Evolutionary conservation across 1,140 invertebrate genomes (phyloP).

Genomic region (Delia radicum): DNA sequence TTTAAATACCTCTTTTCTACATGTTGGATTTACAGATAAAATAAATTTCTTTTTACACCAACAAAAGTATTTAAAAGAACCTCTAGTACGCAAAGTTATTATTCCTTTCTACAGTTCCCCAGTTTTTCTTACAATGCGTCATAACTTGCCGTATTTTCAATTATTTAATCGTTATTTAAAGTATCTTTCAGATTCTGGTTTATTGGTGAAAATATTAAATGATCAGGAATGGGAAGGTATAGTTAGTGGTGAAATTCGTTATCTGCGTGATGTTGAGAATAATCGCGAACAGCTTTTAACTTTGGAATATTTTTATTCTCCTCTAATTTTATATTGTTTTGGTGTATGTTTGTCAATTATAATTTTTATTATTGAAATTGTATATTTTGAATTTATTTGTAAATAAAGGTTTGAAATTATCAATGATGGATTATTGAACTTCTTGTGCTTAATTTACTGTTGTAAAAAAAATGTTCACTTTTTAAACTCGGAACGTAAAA

Average conservation of each 20-base stretch:
- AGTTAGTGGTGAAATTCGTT: not conserved
- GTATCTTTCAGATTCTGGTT: not conserved
- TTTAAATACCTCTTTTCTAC: not conserved
- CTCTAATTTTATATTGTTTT: not conserved
- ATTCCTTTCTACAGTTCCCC: not conserved
- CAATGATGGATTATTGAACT: too few relatives aligned
- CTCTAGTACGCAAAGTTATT: not conserved
- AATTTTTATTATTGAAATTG: not conserved
- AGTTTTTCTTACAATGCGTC: not conserved
- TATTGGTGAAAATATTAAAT: not conserved
- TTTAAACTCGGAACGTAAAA: too few relatives aligned
- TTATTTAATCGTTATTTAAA: constrained; percentile 3
- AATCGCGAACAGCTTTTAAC: not conserved
- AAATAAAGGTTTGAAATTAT: too few relatives aligned
- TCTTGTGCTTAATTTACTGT: too few relatives aligned
- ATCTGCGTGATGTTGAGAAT: not conserved
- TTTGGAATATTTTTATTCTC: constrained; percentile 4
- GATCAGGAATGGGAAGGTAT: constrained; percentile 8
- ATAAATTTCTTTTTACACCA: not conserved
- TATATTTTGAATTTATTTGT: not conserved
- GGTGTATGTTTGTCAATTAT: not conserved
- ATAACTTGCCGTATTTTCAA: constrained; percentile 3
- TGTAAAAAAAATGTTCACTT: too few relatives aligned
- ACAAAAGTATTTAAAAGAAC: constrained; percentile 12
- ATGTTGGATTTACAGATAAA: constrained; percentile 1